Percentiles rank a stretch among this genome's conserved stretches.
These are phyloP conservation scores for Pogona vitticeps DNA, from an alignment of 2,113 vertebrate genomes.

Conservation along the genomic window DNA sequence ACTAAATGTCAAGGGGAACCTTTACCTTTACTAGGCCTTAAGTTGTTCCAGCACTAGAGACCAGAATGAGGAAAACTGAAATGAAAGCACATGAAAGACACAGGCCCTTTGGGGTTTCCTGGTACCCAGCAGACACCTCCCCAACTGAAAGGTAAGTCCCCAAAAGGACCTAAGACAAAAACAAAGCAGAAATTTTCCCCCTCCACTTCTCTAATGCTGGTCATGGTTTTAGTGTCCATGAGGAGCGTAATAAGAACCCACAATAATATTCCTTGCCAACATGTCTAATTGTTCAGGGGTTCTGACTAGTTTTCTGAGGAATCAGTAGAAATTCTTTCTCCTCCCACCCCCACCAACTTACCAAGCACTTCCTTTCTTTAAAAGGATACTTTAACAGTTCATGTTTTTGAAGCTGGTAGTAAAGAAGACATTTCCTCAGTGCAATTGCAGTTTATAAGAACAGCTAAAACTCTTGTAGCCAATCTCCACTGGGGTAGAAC, in stretches of 20 bases:
- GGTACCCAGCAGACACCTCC: no score
- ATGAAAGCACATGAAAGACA: no score
- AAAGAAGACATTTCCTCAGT: slow-evolving; percentile 69
- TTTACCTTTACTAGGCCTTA: no score
- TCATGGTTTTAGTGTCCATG: slow-evolving; percentile 32
- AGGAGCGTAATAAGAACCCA: slow-evolving; percentile 3
- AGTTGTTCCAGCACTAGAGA: no score
- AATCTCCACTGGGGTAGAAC: slow-evolving; percentile 91
- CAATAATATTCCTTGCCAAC: no score
- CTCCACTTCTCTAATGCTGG: neutral
- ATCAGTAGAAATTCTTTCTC: slow-evolving; percentile 19
- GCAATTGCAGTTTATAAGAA: slow-evolving; percentile 85
- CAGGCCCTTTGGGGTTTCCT: no score
- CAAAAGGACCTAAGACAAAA: no score
- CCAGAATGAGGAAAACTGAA: no score
- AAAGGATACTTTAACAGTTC: slow-evolving; percentile 54
- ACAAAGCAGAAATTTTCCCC: no score
- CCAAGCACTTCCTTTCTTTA: neutral
- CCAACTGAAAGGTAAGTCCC: no score
- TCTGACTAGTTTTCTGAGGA: slow-evolving; percentile 31
- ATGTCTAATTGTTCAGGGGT: no score
- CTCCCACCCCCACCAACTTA: neutral
- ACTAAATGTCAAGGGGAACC: no score
- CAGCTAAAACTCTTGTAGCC: slow-evolving; percentile 85
- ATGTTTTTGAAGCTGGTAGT: slow-evolving; percentile 65